These are phyloP conservation scores for Euleptes europaea DNA, from an alignment of 2,113 vertebrate species.

Conservation along the genomic window DNA sequence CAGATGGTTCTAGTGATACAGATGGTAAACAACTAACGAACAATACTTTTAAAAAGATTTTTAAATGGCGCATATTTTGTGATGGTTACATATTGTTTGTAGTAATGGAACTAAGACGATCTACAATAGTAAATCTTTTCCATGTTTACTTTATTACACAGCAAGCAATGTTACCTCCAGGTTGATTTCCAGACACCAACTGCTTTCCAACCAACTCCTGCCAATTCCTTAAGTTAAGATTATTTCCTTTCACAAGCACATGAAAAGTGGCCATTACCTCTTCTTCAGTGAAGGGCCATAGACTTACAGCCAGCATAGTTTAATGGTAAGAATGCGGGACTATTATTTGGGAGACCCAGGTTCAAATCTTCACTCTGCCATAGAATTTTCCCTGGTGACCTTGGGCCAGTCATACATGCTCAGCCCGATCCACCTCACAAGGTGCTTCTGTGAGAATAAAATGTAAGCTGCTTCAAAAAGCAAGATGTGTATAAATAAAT, in stretches of 20 bases:
- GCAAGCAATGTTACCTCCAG: neutral
- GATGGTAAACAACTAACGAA: neutral
- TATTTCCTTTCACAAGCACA: neutral
- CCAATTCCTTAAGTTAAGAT: neutral
- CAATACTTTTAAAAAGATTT: neutral
- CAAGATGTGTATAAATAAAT: no score
- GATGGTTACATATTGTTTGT: neutral
- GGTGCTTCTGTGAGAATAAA: no score
- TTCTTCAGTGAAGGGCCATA: neutral
- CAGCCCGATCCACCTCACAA: no score
- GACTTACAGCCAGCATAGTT: no score
- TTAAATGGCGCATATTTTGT: neutral
- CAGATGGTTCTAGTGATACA: conserved; percentile 10
- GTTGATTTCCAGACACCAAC: neutral
- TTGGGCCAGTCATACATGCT: no score
- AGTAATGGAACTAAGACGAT: neutral
- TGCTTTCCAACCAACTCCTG: neutral
- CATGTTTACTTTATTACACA: neutral
- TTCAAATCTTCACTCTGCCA: no score
- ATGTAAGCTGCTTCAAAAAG: no score
- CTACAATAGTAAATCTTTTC: neutral
- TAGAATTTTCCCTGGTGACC: no score
- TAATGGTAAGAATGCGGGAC: neutral
- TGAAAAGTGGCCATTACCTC: no score
- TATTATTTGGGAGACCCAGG: neutral